These are phyloP conservation scores for Ctena decussata DNA, from an alignment of 2,888 invertebrate genomes.

Conservation along the genomic window DNA sequence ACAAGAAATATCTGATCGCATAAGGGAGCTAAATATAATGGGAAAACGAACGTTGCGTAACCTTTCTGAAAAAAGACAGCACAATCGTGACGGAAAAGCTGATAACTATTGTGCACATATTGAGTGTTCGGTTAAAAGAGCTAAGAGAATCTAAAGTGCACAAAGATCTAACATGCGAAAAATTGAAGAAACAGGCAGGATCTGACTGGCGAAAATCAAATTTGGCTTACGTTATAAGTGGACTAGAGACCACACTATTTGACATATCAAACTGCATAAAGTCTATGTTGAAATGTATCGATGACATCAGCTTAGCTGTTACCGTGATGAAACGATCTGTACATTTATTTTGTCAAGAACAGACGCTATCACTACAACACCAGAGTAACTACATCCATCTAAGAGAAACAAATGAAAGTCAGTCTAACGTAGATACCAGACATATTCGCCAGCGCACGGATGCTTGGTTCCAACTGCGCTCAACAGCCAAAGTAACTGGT, in stretches of 20 bases:
- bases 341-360: too few species aligned
- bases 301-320: neutral
- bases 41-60: too few species aligned
- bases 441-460: slow-evolving; percentile 8
- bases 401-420: neutral
- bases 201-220: slow-evolving; percentile 24
- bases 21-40: too few species aligned
- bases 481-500: slow-evolving; percentile 28
- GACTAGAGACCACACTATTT: neutral
- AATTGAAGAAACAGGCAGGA: neutral
- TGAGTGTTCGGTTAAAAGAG: neutral
- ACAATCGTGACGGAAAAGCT: too few species aligned
- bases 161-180: neutral
- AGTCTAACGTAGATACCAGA: neutral
- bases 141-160: neutral
- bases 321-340: neutral
- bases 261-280: neutral
- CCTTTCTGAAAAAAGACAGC: too few species aligned
- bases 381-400: neutral
- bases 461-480: neutral
- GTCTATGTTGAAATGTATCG: neutral
- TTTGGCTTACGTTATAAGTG: slow-evolving; percentile 25
- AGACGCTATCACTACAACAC: too few species aligned
- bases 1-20: too few species aligned
- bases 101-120: neutral